Conservation (phyloP, 2,888 invertebrate species). For the Pasiphila rectangulata region DNA sequence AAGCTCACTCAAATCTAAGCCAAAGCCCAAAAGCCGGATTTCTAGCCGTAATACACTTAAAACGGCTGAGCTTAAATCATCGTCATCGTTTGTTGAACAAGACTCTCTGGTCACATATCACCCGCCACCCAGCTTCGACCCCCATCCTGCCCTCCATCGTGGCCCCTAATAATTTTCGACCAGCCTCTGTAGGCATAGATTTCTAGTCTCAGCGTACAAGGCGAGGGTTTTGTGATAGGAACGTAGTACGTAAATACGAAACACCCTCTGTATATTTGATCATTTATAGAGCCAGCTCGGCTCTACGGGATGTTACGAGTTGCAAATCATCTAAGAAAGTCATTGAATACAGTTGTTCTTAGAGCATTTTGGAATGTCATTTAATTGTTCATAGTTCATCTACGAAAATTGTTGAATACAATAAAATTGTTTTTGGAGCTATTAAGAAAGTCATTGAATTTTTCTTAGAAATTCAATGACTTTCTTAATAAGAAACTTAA, state of each 20-base stretch:
- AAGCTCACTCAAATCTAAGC: conserved; percentile 74
- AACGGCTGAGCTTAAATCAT: conserved; percentile 80
- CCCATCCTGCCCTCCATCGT: conserved; percentile 35
- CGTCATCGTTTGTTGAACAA: conserved; percentile 82
- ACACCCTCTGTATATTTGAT: conserved; percentile 51
- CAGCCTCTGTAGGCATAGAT: conserved; percentile 70
- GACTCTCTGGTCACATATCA: conserved; percentile 81
- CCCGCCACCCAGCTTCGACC: conserved; percentile 28
- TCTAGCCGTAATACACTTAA: conserved; percentile 80
- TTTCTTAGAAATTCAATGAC: no score
- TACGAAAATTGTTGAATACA: no score
- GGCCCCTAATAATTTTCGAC: conserved; percentile 70
- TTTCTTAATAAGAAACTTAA: no score
- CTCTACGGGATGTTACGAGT: conserved; percentile 18
- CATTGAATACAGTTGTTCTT: no score
- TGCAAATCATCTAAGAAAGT: no score
- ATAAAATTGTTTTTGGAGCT: no score
- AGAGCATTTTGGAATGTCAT: no score
- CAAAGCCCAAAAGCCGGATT: conserved; percentile 74
- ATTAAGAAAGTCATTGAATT: no score
- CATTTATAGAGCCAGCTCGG: conserved; percentile 39
- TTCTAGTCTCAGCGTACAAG: conserved; percentile 68
- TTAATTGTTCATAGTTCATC: no score
- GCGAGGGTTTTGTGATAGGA: conserved; percentile 59
- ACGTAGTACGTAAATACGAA: conserved; percentile 52